Percentiles rank a stretch among this genome's conserved stretches.
Evolutionary conservation across 2,797 vertebrate genomes (phyloP).

Genomic region (Tapera naevia): DNA sequence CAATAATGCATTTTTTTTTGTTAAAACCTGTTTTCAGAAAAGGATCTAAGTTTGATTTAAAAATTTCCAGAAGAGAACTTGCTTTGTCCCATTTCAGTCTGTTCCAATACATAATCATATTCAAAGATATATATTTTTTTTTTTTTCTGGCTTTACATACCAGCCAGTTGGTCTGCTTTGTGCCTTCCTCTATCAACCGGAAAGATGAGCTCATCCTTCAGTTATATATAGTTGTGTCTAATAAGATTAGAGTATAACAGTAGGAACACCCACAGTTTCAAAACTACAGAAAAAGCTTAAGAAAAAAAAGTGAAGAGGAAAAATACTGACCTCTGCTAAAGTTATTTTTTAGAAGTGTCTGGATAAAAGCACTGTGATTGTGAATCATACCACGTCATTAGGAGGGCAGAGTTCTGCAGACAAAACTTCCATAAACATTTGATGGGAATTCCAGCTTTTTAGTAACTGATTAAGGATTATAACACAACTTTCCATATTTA

Average conservation of each 20-base stretch:
- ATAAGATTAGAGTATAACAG: neutral
- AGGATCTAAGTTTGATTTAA: neutral
- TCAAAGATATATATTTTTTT: neutral
- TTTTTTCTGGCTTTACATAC: neutral
- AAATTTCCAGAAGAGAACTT: neutral
- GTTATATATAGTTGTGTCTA: neutral
- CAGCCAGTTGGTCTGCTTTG: neutral
- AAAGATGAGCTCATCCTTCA: neutral
- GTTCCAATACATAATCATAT: neutral
- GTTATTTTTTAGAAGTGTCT: neutral
- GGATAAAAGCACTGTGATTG: neutral
- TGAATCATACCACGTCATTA: neutral
- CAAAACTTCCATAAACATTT: neutral
- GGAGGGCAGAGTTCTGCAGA: neutral
- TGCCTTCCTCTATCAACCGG: neutral
- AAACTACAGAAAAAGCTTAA: neutral
- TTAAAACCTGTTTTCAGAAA: neutral
- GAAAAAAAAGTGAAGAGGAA: neutral
- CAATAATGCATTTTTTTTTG: neutral
- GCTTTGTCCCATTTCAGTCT: neutral
- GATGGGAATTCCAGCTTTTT: neutral
- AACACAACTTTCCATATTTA: neutral
- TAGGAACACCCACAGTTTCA: neutral
- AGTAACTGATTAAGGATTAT: neutral
- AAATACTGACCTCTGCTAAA: neutral